Evolutionary conservation across 2,797 vertebrate species (phyloP).

Genomic region (Ctenochaetus hawaiiensis): DNA sequence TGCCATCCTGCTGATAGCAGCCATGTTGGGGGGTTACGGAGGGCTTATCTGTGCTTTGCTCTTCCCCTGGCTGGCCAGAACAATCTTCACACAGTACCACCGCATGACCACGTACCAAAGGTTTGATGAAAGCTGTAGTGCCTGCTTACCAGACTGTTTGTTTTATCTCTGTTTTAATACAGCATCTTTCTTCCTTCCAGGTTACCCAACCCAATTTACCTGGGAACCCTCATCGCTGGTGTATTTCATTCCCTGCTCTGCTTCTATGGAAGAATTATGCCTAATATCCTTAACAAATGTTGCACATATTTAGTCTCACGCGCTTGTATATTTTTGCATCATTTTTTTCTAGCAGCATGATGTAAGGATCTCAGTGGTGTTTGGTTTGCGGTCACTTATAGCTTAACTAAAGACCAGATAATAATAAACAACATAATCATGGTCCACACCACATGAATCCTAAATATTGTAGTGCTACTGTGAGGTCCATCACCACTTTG

Average conservation of each 20-base stretch:
- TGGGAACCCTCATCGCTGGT: conserved; percentile 86
- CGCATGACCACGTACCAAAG: conserved; percentile 87
- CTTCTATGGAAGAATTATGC: conserved; percentile 84
- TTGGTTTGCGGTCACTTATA: not conserved
- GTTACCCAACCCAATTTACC: conserved; percentile 87
- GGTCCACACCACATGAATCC: not conserved
- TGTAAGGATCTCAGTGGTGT: not conserved
- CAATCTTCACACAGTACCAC: conserved; percentile 86
- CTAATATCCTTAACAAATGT: conserved; percentile 85
- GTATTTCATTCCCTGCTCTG: conserved; percentile 85
- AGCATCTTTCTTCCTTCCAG: conserved; percentile 63
- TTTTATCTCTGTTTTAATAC: conserved; percentile 30
- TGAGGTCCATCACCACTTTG: not conserved
- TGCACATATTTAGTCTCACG: not conserved
- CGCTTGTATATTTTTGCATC: not conserved
- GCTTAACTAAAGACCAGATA: not conserved
- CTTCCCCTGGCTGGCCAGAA: conserved; percentile 86
- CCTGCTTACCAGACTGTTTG: not conserved
- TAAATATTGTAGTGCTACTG: not conserved
- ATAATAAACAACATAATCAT: not conserved
- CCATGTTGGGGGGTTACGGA: conserved; percentile 83
- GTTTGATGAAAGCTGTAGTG: conserved; percentile 60
- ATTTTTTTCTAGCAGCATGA: not conserved
- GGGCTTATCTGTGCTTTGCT: conserved; percentile 79
- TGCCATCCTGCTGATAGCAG: conserved; percentile 81